phyloP scores from a whole-genome alignment of 2,797 vertebrate genomes.

The Vireo griseus region DNA sequence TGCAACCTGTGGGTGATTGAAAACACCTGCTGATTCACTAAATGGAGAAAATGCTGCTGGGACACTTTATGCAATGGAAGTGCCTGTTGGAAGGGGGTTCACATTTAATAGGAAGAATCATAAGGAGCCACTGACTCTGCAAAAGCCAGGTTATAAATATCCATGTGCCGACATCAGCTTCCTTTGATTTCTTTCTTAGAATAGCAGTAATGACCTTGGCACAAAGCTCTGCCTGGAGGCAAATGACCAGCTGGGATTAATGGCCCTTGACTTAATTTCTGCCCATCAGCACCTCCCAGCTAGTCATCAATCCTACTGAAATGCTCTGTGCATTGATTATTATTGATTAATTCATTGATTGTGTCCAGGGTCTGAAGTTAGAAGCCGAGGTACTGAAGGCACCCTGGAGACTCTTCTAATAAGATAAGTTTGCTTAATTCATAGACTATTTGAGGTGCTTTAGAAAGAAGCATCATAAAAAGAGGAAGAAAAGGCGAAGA shows the following conservation, averaged over 20 bases:
- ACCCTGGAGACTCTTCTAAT: constrained; percentile 50
- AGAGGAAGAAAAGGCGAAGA: constrained; percentile 1
- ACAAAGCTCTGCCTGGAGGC: constrained; percentile 29
- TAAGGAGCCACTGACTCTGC: neutral
- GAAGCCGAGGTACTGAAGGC: neutral
- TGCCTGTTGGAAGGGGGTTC: neutral
- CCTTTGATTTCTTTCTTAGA: constrained; percentile 13
- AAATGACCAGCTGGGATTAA: constrained; percentile 68
- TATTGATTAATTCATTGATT: constrained; percentile 67
- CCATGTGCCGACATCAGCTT: neutral
- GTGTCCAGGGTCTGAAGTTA: constrained; percentile 21
- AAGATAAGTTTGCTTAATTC: constrained; percentile 60
- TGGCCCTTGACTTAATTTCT: constrained; percentile 51
- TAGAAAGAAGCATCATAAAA: constrained; percentile 3
- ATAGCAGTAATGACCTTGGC: constrained; percentile 49
- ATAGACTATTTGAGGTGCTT: constrained; percentile 27
- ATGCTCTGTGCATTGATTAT: constrained; percentile 48
- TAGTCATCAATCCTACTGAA: constrained; percentile 47
- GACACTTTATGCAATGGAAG: neutral
- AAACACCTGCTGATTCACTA: neutral
- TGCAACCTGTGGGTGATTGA: neutral
- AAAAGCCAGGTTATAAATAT: neutral
- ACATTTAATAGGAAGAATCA: neutral
- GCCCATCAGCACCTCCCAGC: constrained; percentile 53
- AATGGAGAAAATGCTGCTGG: neutral